Conservation (phyloP, 64 coral and sea anemone genomes). For the Porites australiensis region DNA sequence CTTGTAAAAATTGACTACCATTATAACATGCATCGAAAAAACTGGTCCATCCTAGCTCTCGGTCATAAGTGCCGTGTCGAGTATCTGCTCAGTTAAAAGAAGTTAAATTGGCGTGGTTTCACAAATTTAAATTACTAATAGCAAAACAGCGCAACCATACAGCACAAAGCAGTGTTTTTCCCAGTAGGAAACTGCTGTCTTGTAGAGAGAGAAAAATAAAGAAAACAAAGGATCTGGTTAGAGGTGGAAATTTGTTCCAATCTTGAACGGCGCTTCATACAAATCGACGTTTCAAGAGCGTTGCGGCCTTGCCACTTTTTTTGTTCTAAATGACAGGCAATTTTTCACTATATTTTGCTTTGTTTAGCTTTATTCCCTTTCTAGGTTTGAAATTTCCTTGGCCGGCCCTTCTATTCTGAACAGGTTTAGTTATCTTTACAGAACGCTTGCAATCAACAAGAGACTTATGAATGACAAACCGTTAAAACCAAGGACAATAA, state of each 20-base stretch:
- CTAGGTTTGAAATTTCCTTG: too few species aligned
- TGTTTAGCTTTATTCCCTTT: too few species aligned
- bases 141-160: constrained; percentile 9
- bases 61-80: background rate
- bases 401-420: too few species aligned
- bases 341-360: too few species aligned
- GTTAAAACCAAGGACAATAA: background rate
- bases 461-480: background rate
- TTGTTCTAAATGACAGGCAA: too few species aligned
- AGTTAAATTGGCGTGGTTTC: constrained; percentile 18
- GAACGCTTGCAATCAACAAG: background rate
- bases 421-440: background rate
- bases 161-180: background rate
- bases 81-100: background rate
- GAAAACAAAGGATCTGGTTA: background rate
- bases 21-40: too few species aligned
- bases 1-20: background rate
- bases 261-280: background rate
- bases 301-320: too few species aligned
- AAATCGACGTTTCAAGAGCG: background rate
- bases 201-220: background rate
- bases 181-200: background rate
- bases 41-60: background rate
- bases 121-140: constrained; percentile 37
- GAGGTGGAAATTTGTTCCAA: background rate